A percentile compares a stretch with the other conserved stretches of the same genome.
Conservation (phyloP, 2,113 vertebrate genomes). For the Caracal caracal region DNA sequence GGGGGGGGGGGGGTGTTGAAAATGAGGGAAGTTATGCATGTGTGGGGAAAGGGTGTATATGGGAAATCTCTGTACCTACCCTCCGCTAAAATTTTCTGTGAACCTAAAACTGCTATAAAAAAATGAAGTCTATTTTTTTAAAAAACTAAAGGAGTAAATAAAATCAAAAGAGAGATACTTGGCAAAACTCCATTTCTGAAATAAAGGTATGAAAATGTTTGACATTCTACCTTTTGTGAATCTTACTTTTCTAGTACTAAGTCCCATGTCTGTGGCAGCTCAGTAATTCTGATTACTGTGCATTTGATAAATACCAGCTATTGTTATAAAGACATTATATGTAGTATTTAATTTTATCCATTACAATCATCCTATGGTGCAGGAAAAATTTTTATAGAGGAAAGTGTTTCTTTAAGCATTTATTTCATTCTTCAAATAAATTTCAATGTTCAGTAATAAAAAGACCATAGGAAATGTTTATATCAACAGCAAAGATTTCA, state of each 20-base stretch:
- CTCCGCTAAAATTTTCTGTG: not conserved
- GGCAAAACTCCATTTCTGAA: slow-evolving; percentile 41
- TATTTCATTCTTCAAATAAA: not conserved
- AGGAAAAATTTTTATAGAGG: slow-evolving; percentile 29
- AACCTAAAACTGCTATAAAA: not conserved
- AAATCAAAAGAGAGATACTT: not conserved
- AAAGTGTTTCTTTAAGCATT: not conserved
- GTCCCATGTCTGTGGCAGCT: not conserved
- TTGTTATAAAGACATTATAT: not conserved
- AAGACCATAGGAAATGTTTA: not conserved
- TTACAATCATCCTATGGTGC: not conserved
- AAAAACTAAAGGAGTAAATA: not conserved
- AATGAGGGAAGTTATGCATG: not conserved
- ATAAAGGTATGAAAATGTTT: not conserved
- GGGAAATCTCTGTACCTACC: not conserved
- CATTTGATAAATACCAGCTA: not conserved
- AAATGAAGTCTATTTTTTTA: not conserved
- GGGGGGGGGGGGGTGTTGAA: too few relatives aligned
- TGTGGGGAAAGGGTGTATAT: not conserved
- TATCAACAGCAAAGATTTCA: slow-evolving; percentile 1
- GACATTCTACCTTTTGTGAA: not conserved
- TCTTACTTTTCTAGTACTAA: not conserved
- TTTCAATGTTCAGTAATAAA: slow-evolving; percentile 15
- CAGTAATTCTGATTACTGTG: not conserved
- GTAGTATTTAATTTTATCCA: not conserved